Evolutionary conservation across 53 echinoderm and acorn worm species (phyloP).

Genomic region (Holothuria leucospilota): DNA sequence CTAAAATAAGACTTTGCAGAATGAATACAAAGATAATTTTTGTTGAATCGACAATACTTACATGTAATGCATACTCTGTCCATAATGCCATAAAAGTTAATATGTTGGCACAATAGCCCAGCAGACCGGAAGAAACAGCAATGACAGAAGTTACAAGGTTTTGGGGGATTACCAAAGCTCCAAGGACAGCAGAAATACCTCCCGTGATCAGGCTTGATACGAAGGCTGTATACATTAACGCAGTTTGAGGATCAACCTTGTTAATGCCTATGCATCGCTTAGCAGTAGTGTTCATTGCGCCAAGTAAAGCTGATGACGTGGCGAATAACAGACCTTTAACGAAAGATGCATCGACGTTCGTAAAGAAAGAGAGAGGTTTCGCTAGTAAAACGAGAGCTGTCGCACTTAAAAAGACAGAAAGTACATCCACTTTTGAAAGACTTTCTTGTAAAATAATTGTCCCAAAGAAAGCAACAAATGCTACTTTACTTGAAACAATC

Average conservation of each 20-base stretch:
- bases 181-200: neutral
- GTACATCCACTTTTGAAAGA: conserved; percentile 8
- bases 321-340: conserved; percentile 6
- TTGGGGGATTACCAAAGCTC: neutral
- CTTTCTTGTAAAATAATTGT: neutral
- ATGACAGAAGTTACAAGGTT: neutral
- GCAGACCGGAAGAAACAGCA: neutral
- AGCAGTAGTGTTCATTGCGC: neutral
- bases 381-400: neutral
- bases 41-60: neutral
- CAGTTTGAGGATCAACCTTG: neutral
- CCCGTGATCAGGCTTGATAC: neutral
- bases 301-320: neutral
- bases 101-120: neutral
- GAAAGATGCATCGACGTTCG: no score
- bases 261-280: conserved; percentile 1
- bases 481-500: neutral
- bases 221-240: neutral
- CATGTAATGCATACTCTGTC: conserved; percentile 10
- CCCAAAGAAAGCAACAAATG: neutral
- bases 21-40: conserved; percentile 1
- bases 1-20: conserved; percentile 6
- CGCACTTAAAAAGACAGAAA: neutral
- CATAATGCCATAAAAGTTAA: neutral
- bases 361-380: neutral